Evolutionary conservation across 1,140 invertebrate genomes (phyloP).

Genomic region (Thrips palmi): DNA sequence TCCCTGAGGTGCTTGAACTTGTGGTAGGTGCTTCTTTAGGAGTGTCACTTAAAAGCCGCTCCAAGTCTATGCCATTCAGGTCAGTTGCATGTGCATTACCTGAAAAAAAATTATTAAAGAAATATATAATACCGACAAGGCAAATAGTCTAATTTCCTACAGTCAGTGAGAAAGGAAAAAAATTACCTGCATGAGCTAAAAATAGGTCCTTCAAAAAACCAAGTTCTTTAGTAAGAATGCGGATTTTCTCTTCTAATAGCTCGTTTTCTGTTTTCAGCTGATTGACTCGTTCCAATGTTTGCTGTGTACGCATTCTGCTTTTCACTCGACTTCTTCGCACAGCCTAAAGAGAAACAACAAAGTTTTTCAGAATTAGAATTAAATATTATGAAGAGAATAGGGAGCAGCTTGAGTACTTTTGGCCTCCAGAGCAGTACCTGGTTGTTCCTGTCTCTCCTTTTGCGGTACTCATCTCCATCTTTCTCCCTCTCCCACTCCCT

Average conservation of each 20-base stretch:
- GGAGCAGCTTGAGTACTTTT: constrained; percentile 6
- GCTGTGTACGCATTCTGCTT: constrained; percentile 60
- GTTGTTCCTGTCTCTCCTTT: constrained; percentile 66
- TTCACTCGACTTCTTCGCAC: constrained; percentile 78
- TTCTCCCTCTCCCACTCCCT: constrained; percentile 29
- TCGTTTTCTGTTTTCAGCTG: constrained; percentile 66
- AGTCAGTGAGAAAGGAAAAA: constrained; percentile 5
- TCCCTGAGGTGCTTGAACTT: too few species aligned
- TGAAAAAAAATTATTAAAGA: too few species aligned
- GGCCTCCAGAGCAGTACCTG: constrained; percentile 28
- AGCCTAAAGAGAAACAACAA: constrained; percentile 34
- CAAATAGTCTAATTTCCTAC: too few species aligned
- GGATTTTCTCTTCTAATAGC: constrained; percentile 66
- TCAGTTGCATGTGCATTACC: too few species aligned
- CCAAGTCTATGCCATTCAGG: too few species aligned
- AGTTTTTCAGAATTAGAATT: constrained; percentile 6
- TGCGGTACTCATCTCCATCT: constrained; percentile 58
- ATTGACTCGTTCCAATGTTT: constrained; percentile 59
- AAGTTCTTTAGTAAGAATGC: constrained; percentile 65
- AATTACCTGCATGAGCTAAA: constrained; percentile 50
- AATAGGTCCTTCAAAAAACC: constrained; percentile 77
- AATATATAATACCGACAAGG: too few species aligned
- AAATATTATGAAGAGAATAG: constrained; percentile 1
- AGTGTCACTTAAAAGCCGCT: too few species aligned
- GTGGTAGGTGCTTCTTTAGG: too few species aligned